Conservation (phyloP, 2,888 invertebrate species). For the Tenthredo notha region DNA sequence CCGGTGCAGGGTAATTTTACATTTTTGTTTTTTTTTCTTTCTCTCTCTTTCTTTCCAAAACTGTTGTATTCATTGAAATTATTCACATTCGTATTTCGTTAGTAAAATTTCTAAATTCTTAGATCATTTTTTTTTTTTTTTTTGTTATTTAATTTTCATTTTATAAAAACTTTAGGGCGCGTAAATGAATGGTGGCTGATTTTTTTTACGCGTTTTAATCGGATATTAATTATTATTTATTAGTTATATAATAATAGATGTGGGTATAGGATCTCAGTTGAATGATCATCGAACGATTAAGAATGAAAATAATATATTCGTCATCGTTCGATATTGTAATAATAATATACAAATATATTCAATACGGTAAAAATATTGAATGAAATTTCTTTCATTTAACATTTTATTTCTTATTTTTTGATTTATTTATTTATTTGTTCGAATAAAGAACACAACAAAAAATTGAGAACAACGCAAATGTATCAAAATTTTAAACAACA, state of each 20-base stretch:
- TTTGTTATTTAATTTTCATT: no score
- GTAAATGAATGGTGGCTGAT: conserved; percentile 25
- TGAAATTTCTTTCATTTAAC: not conserved
- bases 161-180: not conserved
- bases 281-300: not conserved
- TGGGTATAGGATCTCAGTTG: not conserved
- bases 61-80: not conserved
- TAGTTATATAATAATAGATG: not conserved
- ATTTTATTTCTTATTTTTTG: not conserved
- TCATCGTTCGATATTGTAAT: conserved; percentile 24
- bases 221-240: not conserved
- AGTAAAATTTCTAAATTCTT: not conserved
- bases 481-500: not conserved
- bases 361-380: not conserved
- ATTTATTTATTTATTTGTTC: no score
- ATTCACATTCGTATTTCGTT: not conserved
- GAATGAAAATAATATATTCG: not conserved
- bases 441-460: not conserved
- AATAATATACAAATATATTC: not conserved
- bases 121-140: not conserved
- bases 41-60: not conserved
- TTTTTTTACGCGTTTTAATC: conserved; percentile 7
- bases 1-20: not conserved
- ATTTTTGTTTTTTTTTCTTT: not conserved
- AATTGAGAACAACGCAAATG: not conserved